Conservation (phyloP, 2,113 vertebrate genomes). For the Hemichromis elongatus region DNA sequence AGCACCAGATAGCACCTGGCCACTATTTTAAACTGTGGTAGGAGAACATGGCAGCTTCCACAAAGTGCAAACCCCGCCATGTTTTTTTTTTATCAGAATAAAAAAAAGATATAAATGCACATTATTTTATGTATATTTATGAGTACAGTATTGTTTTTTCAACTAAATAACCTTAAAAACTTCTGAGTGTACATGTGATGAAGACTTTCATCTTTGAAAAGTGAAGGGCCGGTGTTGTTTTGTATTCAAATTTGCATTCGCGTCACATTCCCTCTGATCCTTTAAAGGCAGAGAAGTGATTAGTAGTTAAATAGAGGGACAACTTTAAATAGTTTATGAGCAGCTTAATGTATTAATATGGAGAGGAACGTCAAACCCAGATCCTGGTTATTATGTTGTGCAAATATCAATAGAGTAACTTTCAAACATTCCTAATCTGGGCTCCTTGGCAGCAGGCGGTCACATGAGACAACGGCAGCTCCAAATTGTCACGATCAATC, state of each 20-base stretch:
- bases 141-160: neutral
- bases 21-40: neutral
- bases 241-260: neutral
- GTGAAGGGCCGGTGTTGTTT: neutral
- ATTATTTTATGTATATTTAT: no score
- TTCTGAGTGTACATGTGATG: neutral
- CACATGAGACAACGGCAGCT: constrained; percentile 28
- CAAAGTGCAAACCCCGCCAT: neutral
- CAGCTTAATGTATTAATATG: neutral
- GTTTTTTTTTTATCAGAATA: neutral
- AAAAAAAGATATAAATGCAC: neutral
- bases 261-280: neutral
- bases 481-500: constrained; percentile 27
- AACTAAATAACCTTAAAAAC: neutral
- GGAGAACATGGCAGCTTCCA: neutral
- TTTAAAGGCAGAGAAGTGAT: neutral
- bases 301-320: neutral
- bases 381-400: constrained; percentile 59
- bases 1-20: no score
- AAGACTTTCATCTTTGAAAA: neutral
- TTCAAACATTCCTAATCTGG: constrained; percentile 16
- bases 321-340: neutral
- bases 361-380: neutral
- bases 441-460: neutral
- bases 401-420: neutral